These are phyloP conservation scores for Nycticorax nycticorax DNA, from an alignment of 2,113 vertebrate genomes.

Conservation along the genomic window DNA sequence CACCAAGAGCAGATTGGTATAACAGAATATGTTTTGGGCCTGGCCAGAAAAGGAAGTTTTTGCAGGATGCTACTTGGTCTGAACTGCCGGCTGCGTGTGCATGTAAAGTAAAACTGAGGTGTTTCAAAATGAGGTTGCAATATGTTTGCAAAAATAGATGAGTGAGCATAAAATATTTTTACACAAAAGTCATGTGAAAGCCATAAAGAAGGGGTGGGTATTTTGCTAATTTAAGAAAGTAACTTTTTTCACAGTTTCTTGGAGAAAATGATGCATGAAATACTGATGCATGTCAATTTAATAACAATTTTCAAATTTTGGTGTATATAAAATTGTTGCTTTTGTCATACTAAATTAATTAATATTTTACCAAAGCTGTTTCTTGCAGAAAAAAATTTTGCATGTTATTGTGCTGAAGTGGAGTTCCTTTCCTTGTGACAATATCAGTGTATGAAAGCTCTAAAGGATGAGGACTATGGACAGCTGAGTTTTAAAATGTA, in stretches of 20 bases:
- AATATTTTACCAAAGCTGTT: neutral
- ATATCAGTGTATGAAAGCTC: neutral
- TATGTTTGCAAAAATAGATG: neutral
- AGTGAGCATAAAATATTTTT: neutral
- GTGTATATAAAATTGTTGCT: neutral
- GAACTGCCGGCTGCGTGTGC: neutral
- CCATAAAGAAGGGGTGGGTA: neutral
- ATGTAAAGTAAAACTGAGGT: neutral
- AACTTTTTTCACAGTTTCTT: constrained; percentile 4
- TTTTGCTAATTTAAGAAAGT: constrained; percentile 33
- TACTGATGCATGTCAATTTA: neutral
- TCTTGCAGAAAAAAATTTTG: neutral
- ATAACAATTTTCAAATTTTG: neutral
- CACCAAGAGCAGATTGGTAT: neutral
- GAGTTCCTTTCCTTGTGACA: neutral
- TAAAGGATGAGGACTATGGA: neutral
- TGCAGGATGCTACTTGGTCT: neutral
- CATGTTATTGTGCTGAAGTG: neutral
- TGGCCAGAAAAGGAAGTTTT: neutral
- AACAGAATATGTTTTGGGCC: neutral
- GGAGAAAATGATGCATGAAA: neutral
- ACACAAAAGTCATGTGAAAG: neutral
- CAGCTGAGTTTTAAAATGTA: neutral
- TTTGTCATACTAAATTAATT: neutral
- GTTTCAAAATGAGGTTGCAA: neutral